These are phyloP conservation scores for Ianthella basta DNA, from an alignment of 37 sponge, comb jelly and placozoan genomes.

Conservation along the genomic window DNA sequence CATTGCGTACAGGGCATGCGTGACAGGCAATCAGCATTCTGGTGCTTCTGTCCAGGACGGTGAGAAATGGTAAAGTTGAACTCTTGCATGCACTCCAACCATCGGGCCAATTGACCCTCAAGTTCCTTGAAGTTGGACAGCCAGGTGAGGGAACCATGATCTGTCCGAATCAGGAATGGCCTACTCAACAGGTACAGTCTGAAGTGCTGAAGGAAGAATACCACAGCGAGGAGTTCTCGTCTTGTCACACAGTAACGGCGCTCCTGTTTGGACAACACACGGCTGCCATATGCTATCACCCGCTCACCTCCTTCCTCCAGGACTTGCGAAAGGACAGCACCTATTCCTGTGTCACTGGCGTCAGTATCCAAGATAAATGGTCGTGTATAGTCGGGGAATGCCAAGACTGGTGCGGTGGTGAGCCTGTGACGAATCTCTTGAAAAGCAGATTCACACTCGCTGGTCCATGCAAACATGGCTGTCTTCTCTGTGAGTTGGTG, in stretches of 20 bases:
- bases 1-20: slow-evolving; percentile 26
- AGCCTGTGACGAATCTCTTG: slow-evolving; percentile 32
- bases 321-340: slow-evolving; percentile 51
- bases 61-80: slow-evolving; percentile 42
- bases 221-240: slow-evolving; percentile 41
- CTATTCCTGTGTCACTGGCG: slow-evolving; percentile 48
- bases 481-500: slow-evolving; percentile 33
- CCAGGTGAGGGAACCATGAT: not conserved
- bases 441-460: slow-evolving; percentile 39
- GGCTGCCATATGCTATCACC: slow-evolving; percentile 37
- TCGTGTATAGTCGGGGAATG: slow-evolving; percentile 26
- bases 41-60: slow-evolving; percentile 39
- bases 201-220: slow-evolving; percentile 35
- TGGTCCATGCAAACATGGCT: slow-evolving; percentile 33
- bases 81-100: slow-evolving; percentile 37
- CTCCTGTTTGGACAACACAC: slow-evolving; percentile 28
- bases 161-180: too few species aligned
- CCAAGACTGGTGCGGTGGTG: slow-evolving; percentile 28
- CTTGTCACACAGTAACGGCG: slow-evolving; percentile 36
- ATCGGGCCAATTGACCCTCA: slow-evolving; percentile 37
- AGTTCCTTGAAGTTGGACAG: slow-evolving; percentile 50
- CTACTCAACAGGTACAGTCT: too few species aligned
- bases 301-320: slow-evolving; percentile 35
- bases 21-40: slow-evolving; percentile 36
- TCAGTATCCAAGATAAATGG: slow-evolving; percentile 54